Evolutionary conservation across 2,113 vertebrate species (phyloP).

Genomic region (Dunckerocampus dactyliophorus): DNA sequence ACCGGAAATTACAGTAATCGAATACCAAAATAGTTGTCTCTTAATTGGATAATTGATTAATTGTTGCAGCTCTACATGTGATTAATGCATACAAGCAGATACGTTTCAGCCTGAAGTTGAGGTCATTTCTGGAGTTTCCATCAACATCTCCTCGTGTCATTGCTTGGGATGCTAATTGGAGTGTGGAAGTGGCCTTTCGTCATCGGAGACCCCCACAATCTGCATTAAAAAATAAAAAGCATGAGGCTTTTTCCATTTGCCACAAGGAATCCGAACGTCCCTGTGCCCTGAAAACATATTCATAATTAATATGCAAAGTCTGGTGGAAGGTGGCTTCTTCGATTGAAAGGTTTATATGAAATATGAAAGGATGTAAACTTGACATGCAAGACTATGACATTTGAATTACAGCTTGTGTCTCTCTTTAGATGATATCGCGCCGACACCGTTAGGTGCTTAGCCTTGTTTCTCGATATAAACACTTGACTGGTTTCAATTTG

Average conservation of each 20-base stretch:
- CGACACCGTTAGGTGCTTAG: slow-evolving; percentile 44
- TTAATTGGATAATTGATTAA: too few species aligned
- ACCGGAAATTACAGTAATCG: too few species aligned
- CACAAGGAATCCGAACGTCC: slow-evolving; percentile 72
- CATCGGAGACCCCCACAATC: slow-evolving; percentile 67
- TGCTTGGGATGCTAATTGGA: slow-evolving; percentile 74
- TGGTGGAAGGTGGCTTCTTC: slow-evolving; percentile 67
- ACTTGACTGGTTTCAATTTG: not conserved
- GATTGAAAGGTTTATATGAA: slow-evolving; percentile 68
- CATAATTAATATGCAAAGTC: slow-evolving; percentile 74
- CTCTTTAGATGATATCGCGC: slow-evolving; percentile 64
- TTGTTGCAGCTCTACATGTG: not conserved
- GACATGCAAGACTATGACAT: slow-evolving; percentile 67
- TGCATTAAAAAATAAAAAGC: slow-evolving; percentile 67
- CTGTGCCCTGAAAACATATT: slow-evolving; percentile 76
- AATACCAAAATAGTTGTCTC: not conserved
- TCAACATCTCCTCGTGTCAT: slow-evolving; percentile 62
- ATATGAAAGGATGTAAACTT: slow-evolving; percentile 69
- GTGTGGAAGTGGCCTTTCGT: slow-evolving; percentile 63
- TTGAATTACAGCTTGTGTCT: slow-evolving; percentile 67
- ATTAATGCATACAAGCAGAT: slow-evolving; percentile 25
- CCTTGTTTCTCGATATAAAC: slow-evolving; percentile 45
- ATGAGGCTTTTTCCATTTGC: slow-evolving; percentile 66
- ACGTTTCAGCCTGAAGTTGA: slow-evolving; percentile 46
- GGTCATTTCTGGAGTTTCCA: slow-evolving; percentile 52